A percentile compares a stretch with the other conserved stretches of the same genome.
These are phyloP conservation scores for Athripsodes cinereus DNA, from an alignment of 2,888 invertebrate genomes.

Conservation along the genomic window DNA sequence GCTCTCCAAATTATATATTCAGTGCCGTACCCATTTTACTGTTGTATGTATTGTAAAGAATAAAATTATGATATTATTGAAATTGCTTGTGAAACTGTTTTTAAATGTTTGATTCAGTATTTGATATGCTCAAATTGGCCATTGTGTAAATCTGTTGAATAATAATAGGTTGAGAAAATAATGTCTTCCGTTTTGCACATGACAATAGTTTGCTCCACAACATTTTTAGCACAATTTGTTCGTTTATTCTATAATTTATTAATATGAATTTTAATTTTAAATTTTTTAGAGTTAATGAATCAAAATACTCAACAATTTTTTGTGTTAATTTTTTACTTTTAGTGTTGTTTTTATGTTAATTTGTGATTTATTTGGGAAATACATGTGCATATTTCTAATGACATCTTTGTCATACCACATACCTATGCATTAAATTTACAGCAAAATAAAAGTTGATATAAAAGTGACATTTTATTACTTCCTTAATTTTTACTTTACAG, in stretches of 20 bases:
- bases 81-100: too few relatives aligned
- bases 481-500: too few relatives aligned
- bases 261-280: not conserved
- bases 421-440: too few relatives aligned
- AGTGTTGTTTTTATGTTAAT: not conserved
- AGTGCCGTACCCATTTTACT: not conserved
- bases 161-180: constrained; percentile 27
- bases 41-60: not conserved
- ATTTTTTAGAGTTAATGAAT: not conserved
- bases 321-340: constrained; percentile 6
- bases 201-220: constrained; percentile 46
- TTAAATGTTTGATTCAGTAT: constrained; percentile 22
- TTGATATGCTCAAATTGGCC: constrained; percentile 18
- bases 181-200: constrained; percentile 53
- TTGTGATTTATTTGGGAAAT: too few relatives aligned
- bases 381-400: too few relatives aligned
- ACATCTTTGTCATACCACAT: too few relatives aligned
- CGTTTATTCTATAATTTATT: constrained; percentile 16
- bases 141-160: constrained; percentile 10
- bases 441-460: too few relatives aligned
- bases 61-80: too few relatives aligned
- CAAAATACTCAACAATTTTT: constrained; percentile 12
- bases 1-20: not conserved
- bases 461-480: not conserved
- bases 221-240: constrained; percentile 25